Conservation (phyloP, 2,113 vertebrate genomes). For the Piprites chloris region DNA sequence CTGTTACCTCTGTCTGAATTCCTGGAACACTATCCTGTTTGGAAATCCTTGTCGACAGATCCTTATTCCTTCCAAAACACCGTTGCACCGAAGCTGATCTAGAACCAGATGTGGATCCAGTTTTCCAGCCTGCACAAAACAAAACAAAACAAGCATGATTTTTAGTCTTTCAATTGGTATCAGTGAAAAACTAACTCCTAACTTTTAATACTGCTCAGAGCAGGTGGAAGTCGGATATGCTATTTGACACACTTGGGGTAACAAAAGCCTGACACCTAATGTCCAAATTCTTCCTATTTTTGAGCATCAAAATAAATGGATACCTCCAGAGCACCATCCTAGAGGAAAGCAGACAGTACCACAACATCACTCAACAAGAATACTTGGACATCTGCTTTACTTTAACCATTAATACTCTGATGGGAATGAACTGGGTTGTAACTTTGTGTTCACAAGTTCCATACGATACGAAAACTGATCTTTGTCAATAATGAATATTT, state of each 20-base stretch:
- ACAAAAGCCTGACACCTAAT: slow-evolving; percentile 82
- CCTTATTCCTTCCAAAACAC: slow-evolving; percentile 93
- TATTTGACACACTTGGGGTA: slow-evolving; percentile 94
- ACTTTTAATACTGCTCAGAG: slow-evolving; percentile 87
- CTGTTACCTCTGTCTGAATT: slow-evolving; percentile 93
- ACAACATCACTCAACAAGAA: slow-evolving; percentile 92
- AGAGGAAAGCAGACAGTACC: slow-evolving; percentile 85
- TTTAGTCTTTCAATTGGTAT: background rate
- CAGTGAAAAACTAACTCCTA: background rate
- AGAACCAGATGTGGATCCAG: slow-evolving; percentile 94
- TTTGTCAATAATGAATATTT: slow-evolving; percentile 95
- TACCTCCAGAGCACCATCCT: slow-evolving; percentile 79
- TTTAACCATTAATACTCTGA: slow-evolving; percentile 93
- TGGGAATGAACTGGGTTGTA: slow-evolving; percentile 97
- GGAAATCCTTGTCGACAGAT: slow-evolving; percentile 98
- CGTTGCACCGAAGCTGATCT: slow-evolving; percentile 95
- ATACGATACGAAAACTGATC: slow-evolving; percentile 97
- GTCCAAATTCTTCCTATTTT: slow-evolving; percentile 83
- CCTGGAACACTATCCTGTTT: slow-evolving; percentile 97
- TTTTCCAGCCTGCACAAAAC: slow-evolving; percentile 85
- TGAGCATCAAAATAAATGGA: slow-evolving; percentile 76
- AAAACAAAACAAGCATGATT: background rate
- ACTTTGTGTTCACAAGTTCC: slow-evolving; percentile 81
- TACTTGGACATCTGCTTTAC: slow-evolving; percentile 93
- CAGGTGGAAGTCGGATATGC: slow-evolving; percentile 87